Percentiles rank a stretch among this genome's conserved stretches.
phyloP scores from a whole-genome alignment of 2,888 invertebrate genomes.

The Polydrusus tereticollis region DNA sequence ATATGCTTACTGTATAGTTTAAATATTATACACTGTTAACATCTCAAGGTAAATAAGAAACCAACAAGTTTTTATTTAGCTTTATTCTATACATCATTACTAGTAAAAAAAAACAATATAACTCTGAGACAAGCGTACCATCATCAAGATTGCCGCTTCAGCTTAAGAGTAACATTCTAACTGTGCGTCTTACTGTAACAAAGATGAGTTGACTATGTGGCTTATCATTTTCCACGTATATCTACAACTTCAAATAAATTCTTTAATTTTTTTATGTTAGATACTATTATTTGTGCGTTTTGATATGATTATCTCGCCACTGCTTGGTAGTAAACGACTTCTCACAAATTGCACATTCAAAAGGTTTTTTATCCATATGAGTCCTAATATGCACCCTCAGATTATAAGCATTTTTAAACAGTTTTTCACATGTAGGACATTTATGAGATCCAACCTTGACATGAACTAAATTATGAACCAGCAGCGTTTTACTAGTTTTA shows the following conservation, averaged over 20 bases:
- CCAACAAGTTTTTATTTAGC: too few species aligned
- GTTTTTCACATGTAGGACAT: conserved; percentile 1
- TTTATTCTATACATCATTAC: too few species aligned
- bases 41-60: too few species aligned
- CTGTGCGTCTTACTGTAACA: too few species aligned
- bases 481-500: conserved; percentile 66
- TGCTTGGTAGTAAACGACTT: conserved; percentile 67
- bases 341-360: conserved; percentile 62
- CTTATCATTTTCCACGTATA: too few species aligned
- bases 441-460: conserved; percentile 61
- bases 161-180: too few species aligned
- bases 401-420: neutral
- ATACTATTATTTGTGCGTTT: conserved; percentile 14
- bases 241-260: neutral
- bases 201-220: too few species aligned
- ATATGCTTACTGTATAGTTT: too few species aligned
- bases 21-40: too few species aligned
- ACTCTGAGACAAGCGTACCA: too few species aligned
- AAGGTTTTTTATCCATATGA: conserved; percentile 69
- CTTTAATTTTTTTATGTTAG: conserved; percentile 21
- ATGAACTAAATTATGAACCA: conserved; percentile 66
- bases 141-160: too few species aligned
- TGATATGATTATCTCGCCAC: conserved; percentile 21
- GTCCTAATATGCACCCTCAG: conserved; percentile 67
- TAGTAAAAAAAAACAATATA: too few species aligned